These are phyloP conservation scores for Prinia subflava DNA, from an alignment of 2,113 vertebrate genomes.

Conservation along the genomic window DNA sequence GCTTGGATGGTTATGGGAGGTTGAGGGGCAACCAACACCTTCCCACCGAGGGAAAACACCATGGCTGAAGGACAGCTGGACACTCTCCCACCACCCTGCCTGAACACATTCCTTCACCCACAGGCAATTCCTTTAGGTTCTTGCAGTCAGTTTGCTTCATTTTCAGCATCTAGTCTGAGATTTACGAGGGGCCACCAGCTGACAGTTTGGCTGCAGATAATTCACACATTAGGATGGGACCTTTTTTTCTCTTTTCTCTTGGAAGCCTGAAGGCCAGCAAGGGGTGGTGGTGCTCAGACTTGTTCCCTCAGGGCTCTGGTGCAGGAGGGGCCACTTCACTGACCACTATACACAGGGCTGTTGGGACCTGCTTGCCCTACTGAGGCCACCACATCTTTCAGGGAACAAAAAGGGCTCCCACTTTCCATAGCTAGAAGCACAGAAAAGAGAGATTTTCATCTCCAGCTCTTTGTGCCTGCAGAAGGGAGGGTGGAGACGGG, in stretches of 20 bases:
- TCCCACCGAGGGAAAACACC: neutral
- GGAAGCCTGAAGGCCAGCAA: neutral
- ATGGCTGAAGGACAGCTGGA: neutral
- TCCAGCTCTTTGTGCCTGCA: neutral
- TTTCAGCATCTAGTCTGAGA: neutral
- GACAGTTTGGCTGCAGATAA: neutral
- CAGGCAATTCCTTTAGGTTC: neutral
- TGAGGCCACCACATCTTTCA: neutral
- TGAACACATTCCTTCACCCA: neutral
- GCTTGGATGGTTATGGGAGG: neutral
- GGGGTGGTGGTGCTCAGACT: neutral
- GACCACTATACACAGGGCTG: neutral
- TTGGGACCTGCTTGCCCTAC: neutral
- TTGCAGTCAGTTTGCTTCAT: neutral
- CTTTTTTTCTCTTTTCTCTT: neutral
- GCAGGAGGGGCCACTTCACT: neutral
- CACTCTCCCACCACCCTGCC: neutral
- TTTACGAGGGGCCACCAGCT: rapidly evolving
- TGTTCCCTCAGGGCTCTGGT: neutral
- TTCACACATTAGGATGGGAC: neutral
- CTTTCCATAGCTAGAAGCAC: neutral
- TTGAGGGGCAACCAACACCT: neutral
- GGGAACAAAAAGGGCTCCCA: neutral
- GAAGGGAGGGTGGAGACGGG: neutral
- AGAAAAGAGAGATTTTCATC: neutral